Percentiles rank a stretch among this genome's conserved stretches.
phyloP scores from a whole-genome alignment of 1,140 invertebrate genomes.

The Euschistus heros region DNA sequence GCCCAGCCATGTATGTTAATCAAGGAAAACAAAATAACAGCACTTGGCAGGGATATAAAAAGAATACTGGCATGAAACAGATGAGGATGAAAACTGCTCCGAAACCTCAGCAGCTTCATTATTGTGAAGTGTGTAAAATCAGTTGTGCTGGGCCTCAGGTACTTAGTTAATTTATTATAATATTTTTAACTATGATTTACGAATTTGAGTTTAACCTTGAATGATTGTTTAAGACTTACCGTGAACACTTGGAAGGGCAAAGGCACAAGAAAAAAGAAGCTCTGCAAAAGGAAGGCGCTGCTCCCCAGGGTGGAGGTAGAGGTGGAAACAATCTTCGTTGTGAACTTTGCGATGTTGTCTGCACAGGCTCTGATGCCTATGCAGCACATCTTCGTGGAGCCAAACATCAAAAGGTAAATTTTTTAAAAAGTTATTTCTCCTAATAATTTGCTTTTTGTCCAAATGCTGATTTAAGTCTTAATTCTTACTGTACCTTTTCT shows the following conservation, averaged over 20 bases:
- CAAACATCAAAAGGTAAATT: slow-evolving; percentile 82
- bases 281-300: slow-evolving; percentile 61
- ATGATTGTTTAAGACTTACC: slow-evolving; percentile 60
- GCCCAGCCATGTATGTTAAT: slow-evolving; percentile 77
- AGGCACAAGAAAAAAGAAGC: slow-evolving; percentile 98
- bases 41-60: slow-evolving; percentile 59
- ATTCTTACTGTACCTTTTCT: no score
- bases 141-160: slow-evolving; percentile 89
- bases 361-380: slow-evolving; percentile 94
- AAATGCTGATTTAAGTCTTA: no score
- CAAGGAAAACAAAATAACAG: slow-evolving; percentile 17
- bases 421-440: no score
- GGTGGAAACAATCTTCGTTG: slow-evolving; percentile 66
- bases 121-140: slow-evolving; percentile 96
- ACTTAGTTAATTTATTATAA: background rate
- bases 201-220: background rate
- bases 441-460: no score
- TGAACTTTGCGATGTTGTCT: slow-evolving; percentile 93
- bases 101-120: slow-evolving; percentile 83
- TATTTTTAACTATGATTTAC: background rate
- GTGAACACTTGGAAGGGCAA: slow-evolving; percentile 94
- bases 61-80: slow-evolving; percentile 48
- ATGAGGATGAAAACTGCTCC: slow-evolving; percentile 67
- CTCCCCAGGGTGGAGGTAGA: slow-evolving; percentile 38
- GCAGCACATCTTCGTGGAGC: slow-evolving; percentile 93